Percentiles rank a stretch among this genome's conserved stretches.
phyloP scores from a whole-genome alignment of 2,888 invertebrate genomes.

The Tipula lateralis region DNA sequence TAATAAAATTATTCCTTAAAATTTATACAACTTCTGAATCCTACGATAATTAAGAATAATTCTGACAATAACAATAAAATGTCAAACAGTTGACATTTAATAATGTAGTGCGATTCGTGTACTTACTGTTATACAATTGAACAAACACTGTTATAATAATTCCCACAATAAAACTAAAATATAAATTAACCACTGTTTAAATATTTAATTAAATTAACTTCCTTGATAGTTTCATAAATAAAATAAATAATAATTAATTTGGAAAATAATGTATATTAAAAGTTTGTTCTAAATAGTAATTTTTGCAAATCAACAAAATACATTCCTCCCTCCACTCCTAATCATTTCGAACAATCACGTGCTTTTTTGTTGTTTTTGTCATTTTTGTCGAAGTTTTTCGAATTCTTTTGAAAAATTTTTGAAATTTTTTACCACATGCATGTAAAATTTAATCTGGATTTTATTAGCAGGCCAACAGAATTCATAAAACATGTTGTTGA shows the following conservation, averaged over 20 bases:
- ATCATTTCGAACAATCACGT: neutral
- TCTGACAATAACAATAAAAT: conserved; percentile 26
- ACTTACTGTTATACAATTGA: neutral
- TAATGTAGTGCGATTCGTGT: neutral
- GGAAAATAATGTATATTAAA: neutral
- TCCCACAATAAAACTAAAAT: neutral
- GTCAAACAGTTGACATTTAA: conserved; percentile 1
- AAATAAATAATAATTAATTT: neutral
- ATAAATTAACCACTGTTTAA: neutral
- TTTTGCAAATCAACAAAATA: too few species aligned
- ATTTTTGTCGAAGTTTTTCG: neutral
- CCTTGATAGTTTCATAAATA: neutral
- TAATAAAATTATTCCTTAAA: neutral
- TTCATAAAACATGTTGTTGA: neutral
- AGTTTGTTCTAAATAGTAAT: neutral
- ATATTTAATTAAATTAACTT: neutral
- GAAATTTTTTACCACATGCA: conserved; percentile 26
- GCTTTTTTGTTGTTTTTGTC: neutral
- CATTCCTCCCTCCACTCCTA: neutral
- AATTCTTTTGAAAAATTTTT: conserved; percentile 26
- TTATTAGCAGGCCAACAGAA: conserved; percentile 25
- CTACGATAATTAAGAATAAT: neutral
- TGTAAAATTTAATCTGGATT: conserved; percentile 30
- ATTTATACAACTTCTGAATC: neutral
- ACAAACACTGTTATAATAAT: neutral